These are phyloP conservation scores for Synanthedon formicaeformis DNA, from an alignment of 2,888 invertebrate genomes.

Conservation along the genomic window DNA sequence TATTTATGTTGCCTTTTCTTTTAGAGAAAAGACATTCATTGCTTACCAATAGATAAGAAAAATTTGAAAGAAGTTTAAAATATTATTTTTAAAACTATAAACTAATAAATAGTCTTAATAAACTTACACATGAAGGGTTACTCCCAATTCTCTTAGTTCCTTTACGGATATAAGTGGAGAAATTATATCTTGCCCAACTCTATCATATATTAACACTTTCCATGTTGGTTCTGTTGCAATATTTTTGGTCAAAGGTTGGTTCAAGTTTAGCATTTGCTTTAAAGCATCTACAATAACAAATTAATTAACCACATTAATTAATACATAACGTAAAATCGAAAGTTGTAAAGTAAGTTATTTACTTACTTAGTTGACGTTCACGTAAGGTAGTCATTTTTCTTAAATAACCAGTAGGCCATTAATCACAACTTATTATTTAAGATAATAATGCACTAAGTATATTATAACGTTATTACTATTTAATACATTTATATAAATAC, in stretches of 20 bases:
- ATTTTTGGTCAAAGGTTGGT: conserved; percentile 81
- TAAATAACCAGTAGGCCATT: conserved; percentile 16
- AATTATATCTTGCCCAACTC: conserved; percentile 97
- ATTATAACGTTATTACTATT: no score
- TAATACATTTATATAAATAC: no score
- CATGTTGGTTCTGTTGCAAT: conserved; percentile 89
- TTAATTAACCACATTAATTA: background rate
- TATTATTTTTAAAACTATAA: background rate
- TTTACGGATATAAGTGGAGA: conserved; percentile 96
- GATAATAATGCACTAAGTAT: no score
- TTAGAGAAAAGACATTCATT: background rate
- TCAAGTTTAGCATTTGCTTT: conserved; percentile 95
- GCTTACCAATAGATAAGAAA: background rate
- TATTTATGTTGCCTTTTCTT: no score
- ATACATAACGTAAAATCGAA: background rate
- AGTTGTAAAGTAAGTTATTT: background rate
- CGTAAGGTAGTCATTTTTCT: conserved; percentile 74
- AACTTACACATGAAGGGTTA: conserved; percentile 96
- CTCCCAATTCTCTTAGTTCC: conserved; percentile 94
- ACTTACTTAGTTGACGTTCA: conserved; percentile 79
- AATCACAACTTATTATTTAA: conserved; percentile 10
- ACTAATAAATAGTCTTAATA: background rate
- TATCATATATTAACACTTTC: conserved; percentile 97
- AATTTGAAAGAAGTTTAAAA: background rate
- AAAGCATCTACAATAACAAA: conserved; percentile 79